A percentile compares a stretch with the other conserved stretches of the same genome.
phyloP scores from a whole-genome alignment of 2,113 vertebrate species.

The Jacana jacana region DNA sequence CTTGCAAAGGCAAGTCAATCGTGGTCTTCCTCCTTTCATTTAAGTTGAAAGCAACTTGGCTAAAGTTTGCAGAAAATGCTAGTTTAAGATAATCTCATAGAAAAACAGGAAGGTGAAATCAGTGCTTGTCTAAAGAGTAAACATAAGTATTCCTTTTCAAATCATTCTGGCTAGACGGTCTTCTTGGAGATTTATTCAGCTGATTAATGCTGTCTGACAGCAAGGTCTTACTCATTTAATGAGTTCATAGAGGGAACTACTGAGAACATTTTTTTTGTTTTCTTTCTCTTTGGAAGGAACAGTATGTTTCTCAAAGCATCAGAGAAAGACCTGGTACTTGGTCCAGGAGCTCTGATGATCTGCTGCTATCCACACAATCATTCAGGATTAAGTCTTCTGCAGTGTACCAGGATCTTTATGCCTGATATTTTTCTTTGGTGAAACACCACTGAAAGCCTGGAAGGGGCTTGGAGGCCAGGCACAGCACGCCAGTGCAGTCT shows the following conservation, averaged over 20 bases:
- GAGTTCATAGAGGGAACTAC: background rate
- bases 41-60: background rate
- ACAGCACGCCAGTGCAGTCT: background rate
- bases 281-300: background rate
- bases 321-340: background rate
- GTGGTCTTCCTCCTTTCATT: background rate
- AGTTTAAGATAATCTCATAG: background rate
- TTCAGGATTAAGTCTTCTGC: background rate
- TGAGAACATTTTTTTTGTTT: background rate
- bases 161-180: background rate
- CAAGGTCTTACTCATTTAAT: background rate
- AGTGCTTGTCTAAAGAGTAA: background rate
- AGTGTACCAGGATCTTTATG: background rate
- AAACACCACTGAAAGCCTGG: background rate
- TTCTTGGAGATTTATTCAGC: background rate
- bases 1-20: background rate
- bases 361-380: background rate
- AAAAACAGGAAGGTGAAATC: background rate
- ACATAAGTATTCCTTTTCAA: background rate
- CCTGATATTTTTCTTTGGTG: background rate
- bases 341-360: background rate
- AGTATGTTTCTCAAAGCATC: background rate
- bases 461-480: background rate
- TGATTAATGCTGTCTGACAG: background rate
- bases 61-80: background rate